Evolutionary conservation across 2,888 invertebrate species (phyloP).

Genomic region (Ectemnius continuus): DNA sequence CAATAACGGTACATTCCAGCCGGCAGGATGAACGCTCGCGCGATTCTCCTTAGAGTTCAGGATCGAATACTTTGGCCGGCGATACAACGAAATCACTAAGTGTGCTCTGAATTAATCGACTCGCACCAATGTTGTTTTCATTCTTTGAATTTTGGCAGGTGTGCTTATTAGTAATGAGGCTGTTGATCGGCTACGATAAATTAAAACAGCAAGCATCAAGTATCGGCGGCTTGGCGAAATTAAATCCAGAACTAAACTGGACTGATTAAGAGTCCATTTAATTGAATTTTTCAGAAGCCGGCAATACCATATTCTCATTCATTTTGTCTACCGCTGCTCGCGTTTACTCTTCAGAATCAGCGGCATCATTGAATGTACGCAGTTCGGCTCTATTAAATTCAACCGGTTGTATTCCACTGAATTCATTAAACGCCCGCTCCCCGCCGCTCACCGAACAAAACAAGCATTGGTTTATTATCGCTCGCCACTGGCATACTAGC

Average conservation of each 20-base stretch:
- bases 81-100: background rate
- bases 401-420: constrained; percentile 1
- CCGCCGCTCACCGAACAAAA: background rate
- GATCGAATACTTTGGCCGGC: background rate
- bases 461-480: background rate
- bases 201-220: too few species aligned
- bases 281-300: background rate
- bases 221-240: too few species aligned
- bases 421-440: constrained; percentile 1
- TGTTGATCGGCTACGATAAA: too few species aligned
- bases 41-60: background rate
- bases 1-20: constrained; percentile 17
- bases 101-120: too few species aligned
- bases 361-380: background rate
- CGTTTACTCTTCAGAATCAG: too few species aligned
- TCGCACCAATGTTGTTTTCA: too few species aligned
- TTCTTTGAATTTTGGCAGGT: too few species aligned
- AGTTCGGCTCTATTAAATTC: constrained; percentile 5
- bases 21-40: background rate
- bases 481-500: background rate
- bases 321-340: too few species aligned
- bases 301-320: background rate
- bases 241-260: background rate
- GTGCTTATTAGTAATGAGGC: too few species aligned
- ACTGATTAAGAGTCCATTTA: background rate